Evolutionary conservation across 2,797 vertebrate species (phyloP).

Genomic region (Brachyrhaphis roseni): DNA sequence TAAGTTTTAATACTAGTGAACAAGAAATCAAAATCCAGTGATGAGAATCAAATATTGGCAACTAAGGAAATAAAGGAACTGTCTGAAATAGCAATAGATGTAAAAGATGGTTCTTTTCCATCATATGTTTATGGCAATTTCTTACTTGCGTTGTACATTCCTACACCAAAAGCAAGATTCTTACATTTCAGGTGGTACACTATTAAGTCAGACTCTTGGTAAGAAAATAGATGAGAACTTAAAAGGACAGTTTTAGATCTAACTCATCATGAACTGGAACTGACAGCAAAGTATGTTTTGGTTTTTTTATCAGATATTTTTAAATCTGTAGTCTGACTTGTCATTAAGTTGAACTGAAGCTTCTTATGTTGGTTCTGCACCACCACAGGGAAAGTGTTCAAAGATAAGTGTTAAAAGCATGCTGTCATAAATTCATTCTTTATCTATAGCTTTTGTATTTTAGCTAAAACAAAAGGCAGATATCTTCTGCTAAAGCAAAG

Average conservation of each 20-base stretch:
- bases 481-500: neutral
- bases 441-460: constrained; percentile 24
- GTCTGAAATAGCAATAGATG: neutral
- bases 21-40: neutral
- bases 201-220: neutral
- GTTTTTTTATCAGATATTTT: neutral
- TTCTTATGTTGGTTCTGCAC: neutral
- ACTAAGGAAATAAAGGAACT: neutral
- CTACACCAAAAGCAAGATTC: neutral
- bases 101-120: neutral
- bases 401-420: constrained; percentile 18
- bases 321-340: neutral
- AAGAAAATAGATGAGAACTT: neutral
- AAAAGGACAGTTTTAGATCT: neutral
- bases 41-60: neutral
- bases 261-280: neutral
- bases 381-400: constrained; percentile 12
- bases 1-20: neutral
- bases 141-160: neutral
- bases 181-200: neutral
- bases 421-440: constrained; percentile 31
- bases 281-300: neutral
- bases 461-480: constrained; percentile 5
- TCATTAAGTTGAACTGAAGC: neutral
- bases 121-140: neutral